Evolutionary conservation across 2,888 invertebrate genomes (phyloP), one percentile per base, ranked within the genome.

Genomic region (Eutolmus rufibarbis): DNA sequence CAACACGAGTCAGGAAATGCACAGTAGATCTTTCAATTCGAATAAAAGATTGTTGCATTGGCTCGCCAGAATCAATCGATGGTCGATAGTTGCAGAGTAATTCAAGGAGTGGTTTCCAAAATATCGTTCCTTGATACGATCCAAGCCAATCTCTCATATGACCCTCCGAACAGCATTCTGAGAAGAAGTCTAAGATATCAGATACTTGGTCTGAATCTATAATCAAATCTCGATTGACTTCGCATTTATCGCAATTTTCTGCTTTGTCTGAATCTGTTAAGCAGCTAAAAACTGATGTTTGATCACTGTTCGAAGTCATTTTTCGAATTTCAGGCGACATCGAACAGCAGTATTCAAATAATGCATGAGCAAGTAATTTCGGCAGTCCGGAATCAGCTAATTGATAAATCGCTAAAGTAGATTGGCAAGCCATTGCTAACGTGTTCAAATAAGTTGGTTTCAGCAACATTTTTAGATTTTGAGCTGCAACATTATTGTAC

Each of bases 131-230:
- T 89, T 96, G 95, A 81, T 94, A 93, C 0, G 95, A 95, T 16
- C 98, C 98, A 78, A 98, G 94, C 98, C 98, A 98, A 92, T 97
- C 97, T 89, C 97, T 95, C 94, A 98, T 95, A 89, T 95, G 94
- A 28, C 96, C 95, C 90, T 97, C 97, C 31, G 95, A 95, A 91
- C 97, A 96, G 88, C 97, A 94, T 89, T 96, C 95, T 0, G 96
- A 95, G 90, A 97, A 95, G 93, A 98, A 97, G 90, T 96, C 95
- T 88, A 98, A 94, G 84, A 97, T 94, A 81, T 94, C 93, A 0
- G 95, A 94, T 78, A 95, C 94, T 90, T 94, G 94, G 81, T 94
- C 94, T 34, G 95, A 92, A 89, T 94, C 94, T 12, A 94, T 93
- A 92, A 95, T 93, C 4, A 94, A 94, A 56, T 89, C 88, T 23